Evolutionary conservation across 2,113 vertebrate genomes (phyloP).

Genomic region (Geococcyx californianus): DNA sequence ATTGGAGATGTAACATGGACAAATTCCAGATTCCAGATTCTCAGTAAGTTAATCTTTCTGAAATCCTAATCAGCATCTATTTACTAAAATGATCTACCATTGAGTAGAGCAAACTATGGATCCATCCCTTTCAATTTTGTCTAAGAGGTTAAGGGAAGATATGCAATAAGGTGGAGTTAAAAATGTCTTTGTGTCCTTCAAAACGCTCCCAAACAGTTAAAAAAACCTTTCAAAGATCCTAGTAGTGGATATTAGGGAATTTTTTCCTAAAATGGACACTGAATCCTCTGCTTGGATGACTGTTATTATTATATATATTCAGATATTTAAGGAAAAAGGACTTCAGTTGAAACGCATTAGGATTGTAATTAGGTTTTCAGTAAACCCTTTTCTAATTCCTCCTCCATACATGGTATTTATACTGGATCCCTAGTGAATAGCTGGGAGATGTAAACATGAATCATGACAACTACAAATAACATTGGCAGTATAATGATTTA

Average conservation of each 20-base stretch:
- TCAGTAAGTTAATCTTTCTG: neutral
- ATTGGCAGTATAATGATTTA: neutral
- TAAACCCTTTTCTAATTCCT: conserved; percentile 43
- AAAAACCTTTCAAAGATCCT: neutral
- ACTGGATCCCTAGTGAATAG: neutral
- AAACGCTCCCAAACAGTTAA: neutral
- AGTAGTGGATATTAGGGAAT: neutral
- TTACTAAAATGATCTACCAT: neutral
- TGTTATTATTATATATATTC: conserved; percentile 28
- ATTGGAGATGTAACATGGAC: neutral
- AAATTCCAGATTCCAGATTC: neutral
- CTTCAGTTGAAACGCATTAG: conserved; percentile 37
- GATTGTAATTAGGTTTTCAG: conserved; percentile 66
- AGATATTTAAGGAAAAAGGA: conserved; percentile 21
- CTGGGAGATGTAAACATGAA: conserved; percentile 31
- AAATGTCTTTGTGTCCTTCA: neutral
- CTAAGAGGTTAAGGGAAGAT: neutral
- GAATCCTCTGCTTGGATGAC: neutral
- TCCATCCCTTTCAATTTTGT: neutral
- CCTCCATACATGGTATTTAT: conserved; percentile 33
- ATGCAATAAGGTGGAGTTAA: neutral
- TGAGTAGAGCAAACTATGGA: neutral
- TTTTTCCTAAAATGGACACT: neutral
- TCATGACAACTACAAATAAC: neutral
- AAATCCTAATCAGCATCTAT: neutral